A percentile compares a stretch with the other conserved stretches of the same genome.
phyloP scores from a whole-genome alignment of 2,888 invertebrate genomes.

The Syrphus vitripennis region DNA sequence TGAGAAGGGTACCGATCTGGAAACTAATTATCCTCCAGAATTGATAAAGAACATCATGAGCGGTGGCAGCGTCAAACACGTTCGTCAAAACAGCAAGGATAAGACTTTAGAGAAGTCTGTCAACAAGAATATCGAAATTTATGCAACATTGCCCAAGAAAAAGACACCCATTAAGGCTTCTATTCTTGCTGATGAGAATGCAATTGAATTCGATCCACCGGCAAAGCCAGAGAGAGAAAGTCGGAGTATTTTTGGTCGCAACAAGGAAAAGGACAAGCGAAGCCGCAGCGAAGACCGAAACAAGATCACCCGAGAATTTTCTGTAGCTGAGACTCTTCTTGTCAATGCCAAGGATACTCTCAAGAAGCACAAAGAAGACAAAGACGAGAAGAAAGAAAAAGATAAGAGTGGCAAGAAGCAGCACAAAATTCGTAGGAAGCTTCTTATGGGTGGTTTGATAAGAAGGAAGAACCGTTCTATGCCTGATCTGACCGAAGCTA shows the following conservation, averaged over 20 bases:
- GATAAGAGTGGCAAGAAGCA: slow-evolving; percentile 93
- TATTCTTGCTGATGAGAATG: slow-evolving; percentile 83
- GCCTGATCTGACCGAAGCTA: slow-evolving; percentile 94
- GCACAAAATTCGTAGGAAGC: slow-evolving; percentile 93
- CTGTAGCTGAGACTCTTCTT: slow-evolving; percentile 84
- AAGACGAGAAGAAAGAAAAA: slow-evolving; percentile 85
- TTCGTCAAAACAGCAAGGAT: slow-evolving; percentile 87
- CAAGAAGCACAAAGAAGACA: slow-evolving; percentile 84
- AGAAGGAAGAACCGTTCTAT: slow-evolving; percentile 94
- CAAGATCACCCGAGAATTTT: slow-evolving; percentile 87
- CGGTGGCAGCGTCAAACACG: slow-evolving; percentile 88
- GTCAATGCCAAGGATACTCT: slow-evolving; percentile 82
- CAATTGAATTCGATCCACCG: slow-evolving; percentile 85
- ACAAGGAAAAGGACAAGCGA: slow-evolving; percentile 89
- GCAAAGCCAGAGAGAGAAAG: slow-evolving; percentile 86
- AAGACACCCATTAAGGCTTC: slow-evolving; percentile 86
- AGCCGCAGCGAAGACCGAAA: slow-evolving; percentile 93
- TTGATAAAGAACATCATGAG: slow-evolving; percentile 86
- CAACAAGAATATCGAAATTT: slow-evolving; percentile 91
- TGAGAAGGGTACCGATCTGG: slow-evolving; percentile 83
- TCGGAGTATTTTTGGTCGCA: slow-evolving; percentile 86
- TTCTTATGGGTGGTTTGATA: slow-evolving; percentile 94
- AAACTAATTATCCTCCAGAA: slow-evolving; percentile 82
- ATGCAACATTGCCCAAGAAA: slow-evolving; percentile 94
- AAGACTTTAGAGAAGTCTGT: slow-evolving; percentile 83